Evolutionary conservation across 1,140 invertebrate species (phyloP).

Genomic region (Brachionus angularis): DNA sequence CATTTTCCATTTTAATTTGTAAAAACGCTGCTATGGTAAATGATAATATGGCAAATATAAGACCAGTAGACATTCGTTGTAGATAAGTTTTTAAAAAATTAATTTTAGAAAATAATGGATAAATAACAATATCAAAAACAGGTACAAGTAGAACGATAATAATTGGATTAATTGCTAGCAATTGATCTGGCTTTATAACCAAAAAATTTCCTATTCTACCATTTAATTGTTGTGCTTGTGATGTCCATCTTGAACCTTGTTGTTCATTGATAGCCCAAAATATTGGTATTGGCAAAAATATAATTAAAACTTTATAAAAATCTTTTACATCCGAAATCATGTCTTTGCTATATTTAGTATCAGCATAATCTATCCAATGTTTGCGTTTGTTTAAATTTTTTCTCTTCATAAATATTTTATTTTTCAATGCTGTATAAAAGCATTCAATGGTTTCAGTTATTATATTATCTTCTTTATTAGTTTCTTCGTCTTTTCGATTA

Average conservation of each 20-base stretch:
- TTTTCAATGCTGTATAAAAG: constrained; percentile 3
- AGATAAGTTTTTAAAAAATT: constrained; percentile 63
- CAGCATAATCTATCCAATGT: constrained; percentile 76
- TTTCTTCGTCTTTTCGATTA: not conserved
- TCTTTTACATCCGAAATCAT: constrained; percentile 16
- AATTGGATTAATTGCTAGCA: constrained; percentile 69
- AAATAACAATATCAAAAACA: constrained; percentile 72
- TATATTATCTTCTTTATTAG: constrained; percentile 25
- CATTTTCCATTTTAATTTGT: constrained; percentile 69
- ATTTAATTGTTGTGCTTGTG: constrained; percentile 85
- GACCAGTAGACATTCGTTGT: constrained; percentile 73
- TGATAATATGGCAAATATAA: constrained; percentile 72
- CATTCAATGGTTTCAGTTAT: not conserved
- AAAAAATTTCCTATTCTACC: constrained; percentile 67
- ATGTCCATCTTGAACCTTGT: constrained; percentile 84
- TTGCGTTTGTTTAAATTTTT: constrained; percentile 57
- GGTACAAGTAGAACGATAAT: constrained; percentile 81
- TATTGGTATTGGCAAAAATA: constrained; percentile 79
- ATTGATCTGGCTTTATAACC: constrained; percentile 55
- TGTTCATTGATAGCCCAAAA: constrained; percentile 77
- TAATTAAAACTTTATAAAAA: constrained; percentile 62
- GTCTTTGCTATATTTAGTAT: constrained; percentile 62
- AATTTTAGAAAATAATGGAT: constrained; percentile 60
- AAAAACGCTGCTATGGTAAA: constrained; percentile 80
- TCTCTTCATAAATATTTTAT: constrained; percentile 44